A percentile compares a stretch with the other conserved stretches of the same genome.
phyloP scores from a whole-genome alignment of 2,888 invertebrate genomes.

The Xestia c-nigrum region DNA sequence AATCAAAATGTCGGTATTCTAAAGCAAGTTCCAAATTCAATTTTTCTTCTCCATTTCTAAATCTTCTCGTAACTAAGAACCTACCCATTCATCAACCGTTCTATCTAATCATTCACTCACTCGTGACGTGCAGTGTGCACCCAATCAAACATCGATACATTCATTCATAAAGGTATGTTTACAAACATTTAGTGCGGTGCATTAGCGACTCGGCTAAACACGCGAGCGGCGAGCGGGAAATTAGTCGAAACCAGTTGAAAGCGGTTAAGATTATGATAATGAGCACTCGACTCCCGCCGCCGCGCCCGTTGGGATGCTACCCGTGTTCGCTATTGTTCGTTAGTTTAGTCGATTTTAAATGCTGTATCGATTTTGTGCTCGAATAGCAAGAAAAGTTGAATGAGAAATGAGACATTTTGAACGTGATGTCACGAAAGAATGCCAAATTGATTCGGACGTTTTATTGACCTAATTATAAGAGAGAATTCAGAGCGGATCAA shows the following conservation, averaged over 20 bases:
- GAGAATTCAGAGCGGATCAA: neutral
- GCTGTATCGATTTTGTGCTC: slow-evolving; percentile 47
- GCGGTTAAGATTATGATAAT: slow-evolving; percentile 81
- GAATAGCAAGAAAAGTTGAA: neutral
- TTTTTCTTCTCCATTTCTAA: neutral
- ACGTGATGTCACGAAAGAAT: slow-evolving; percentile 27
- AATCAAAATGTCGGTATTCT: neutral
- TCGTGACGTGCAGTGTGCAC: slow-evolving; percentile 46
- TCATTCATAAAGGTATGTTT: slow-evolving; percentile 68
- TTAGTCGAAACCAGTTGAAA: slow-evolving; percentile 76
- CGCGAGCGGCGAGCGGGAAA: slow-evolving; percentile 74
- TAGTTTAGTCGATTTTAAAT: slow-evolving; percentile 62
- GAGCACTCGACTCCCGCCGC: slow-evolving; percentile 67
- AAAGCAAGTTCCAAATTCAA: slow-evolving; percentile 1
- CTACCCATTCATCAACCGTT: slow-evolving; percentile 34
- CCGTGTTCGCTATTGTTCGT: slow-evolving; percentile 61
- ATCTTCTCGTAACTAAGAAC: slow-evolving; percentile 10
- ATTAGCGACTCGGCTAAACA: slow-evolving; percentile 69
- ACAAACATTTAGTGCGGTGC: slow-evolving; percentile 68
- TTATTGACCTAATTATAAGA: slow-evolving; percentile 22
- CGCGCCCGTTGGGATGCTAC: slow-evolving; percentile 68
- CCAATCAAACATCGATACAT: slow-evolving; percentile 63
- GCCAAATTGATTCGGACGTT: slow-evolving; percentile 23
- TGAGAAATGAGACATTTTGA: slow-evolving; percentile 24
- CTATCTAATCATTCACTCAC: slow-evolving; percentile 38